Base-by-base conservation (phyloP, 2,113 vertebrate genomes). In the Apistogramma diplotaenia region DNA sequence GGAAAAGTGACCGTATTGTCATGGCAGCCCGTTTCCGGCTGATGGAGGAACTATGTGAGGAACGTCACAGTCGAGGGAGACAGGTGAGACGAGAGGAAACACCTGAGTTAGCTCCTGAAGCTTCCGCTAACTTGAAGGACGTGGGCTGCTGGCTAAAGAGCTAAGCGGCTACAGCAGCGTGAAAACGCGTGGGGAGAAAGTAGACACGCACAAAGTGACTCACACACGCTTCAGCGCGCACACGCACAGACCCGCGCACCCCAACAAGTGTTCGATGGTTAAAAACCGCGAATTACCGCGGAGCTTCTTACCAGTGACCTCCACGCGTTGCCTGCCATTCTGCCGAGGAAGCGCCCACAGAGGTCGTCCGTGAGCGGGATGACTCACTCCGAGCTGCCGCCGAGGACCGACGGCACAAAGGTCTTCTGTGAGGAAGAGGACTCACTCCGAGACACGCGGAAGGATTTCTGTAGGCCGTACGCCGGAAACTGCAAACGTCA, bases 251-350 rank as follows among this genome's bases (percentile, higher is more conserved):
- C 8, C n/a, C 11, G 25, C 5, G 18, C 2, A 10, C 3, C 3
- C 15, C 3, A 29, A 13, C 15, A 6, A 0, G 6, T 0, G 12
- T 58, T 18, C 33, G 1, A 35, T 1, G 19, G 6, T 3, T 43
- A 60, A 8, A 19, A n/a, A 13, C 1, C n/a, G 1, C 6, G 2
- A 8, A 10, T 19, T 33, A 18, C 0, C 11, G 9, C 4, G 21
- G 23, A 43, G 2, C 60, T 77, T 21, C 93, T 93, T 81, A 96
- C 95, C 95, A 95, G 88, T 95, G 95, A 94, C 94, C 95, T 96
- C 95, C 93, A 96, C 78, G 73, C 89, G 89, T 78, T 92, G 75
- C 95, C 91, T 81, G 94, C 93, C 95, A 96, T 96, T 21, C 79
- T 93, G 65, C 1, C 19, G 49, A 40, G 9, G 51, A 27, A 54